phyloP scores from a whole-genome alignment of 2,797 vertebrate species.

The Crossoptilon crossoptilon region DNA sequence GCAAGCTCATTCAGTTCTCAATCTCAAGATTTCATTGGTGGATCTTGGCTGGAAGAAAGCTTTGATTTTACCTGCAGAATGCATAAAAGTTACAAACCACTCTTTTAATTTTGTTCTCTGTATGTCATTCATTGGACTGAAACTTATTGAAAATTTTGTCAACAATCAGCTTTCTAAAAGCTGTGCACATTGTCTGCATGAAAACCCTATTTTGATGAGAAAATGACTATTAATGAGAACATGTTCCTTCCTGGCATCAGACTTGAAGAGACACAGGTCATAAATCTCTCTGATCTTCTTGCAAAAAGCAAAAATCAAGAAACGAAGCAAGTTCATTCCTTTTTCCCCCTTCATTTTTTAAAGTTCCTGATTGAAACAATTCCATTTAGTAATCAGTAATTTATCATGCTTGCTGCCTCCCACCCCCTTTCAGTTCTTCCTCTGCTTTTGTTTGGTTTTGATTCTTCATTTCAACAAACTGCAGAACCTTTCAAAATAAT shows the following conservation, averaged over 20 bases:
- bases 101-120: not conserved
- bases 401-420: constrained; percentile 56
- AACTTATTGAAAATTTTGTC: constrained; percentile 71
- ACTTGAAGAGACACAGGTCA: constrained; percentile 80
- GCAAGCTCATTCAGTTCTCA: not conserved
- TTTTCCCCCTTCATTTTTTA: not conserved
- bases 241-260: constrained; percentile 75
- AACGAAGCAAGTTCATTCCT: constrained; percentile 71
- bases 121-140: not conserved
- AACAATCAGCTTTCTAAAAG: constrained; percentile 72
- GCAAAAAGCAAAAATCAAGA: constrained; percentile 69
- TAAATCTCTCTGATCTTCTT: constrained; percentile 82
- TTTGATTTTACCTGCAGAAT: constrained; percentile 17
- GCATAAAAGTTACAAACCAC: constrained; percentile 10
- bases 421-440: not conserved
- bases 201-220: constrained; percentile 78
- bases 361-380: constrained; percentile 77
- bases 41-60: not conserved
- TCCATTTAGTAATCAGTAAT: constrained; percentile 78
- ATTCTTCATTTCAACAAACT: constrained; percentile 15
- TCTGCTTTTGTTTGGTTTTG: constrained; percentile 57
- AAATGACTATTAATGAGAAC: constrained; percentile 84
- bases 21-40: not conserved
- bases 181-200: constrained; percentile 75
- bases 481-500: constrained; percentile 38